Evolutionary conservation across 2,888 invertebrate genomes (phyloP).

Genomic region (Caenorhabditis sulstoni): DNA sequence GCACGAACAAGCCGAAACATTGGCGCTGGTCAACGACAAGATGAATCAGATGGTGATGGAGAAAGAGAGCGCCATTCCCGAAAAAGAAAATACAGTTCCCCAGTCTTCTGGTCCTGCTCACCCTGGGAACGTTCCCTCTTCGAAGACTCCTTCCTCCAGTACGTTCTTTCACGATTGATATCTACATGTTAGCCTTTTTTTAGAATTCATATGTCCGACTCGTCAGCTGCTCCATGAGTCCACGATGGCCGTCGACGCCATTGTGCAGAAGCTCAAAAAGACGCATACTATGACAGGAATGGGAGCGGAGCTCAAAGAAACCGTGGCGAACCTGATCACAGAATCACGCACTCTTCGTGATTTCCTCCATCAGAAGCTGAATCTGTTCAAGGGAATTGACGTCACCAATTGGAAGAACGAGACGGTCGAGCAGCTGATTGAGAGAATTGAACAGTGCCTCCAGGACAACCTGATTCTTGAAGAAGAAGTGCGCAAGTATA

Average conservation of each 20-base stretch:
- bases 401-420: conserved; percentile 38
- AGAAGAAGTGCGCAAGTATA: conserved; percentile 54
- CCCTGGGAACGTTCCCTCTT: too few species aligned
- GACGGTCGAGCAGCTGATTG: conserved; percentile 42
- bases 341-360: conserved; percentile 48
- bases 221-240: conserved; percentile 54
- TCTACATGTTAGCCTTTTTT: neutral
- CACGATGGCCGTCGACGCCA: conserved; percentile 48
- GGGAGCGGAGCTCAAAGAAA: conserved; percentile 23
- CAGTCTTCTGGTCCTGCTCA: neutral
- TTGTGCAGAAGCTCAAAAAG: conserved; percentile 52
- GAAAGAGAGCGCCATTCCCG: neutral
- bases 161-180: neutral
- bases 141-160: neutral
- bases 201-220: conserved; percentile 48
- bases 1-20: conserved; percentile 25
- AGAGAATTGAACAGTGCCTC: conserved; percentile 41
- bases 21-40: conserved; percentile 36
- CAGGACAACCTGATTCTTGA: conserved; percentile 51
- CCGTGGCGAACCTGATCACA: conserved; percentile 18
- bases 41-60: conserved; percentile 20
- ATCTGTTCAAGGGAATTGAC: conserved; percentile 56
- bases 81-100: conserved; percentile 49
- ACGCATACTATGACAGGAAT: conserved; percentile 28
- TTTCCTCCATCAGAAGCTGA: conserved; percentile 53